Base-by-base conservation (phyloP, 2,113 vertebrate species). In the Thalassarche chlororhynchos region DNA sequence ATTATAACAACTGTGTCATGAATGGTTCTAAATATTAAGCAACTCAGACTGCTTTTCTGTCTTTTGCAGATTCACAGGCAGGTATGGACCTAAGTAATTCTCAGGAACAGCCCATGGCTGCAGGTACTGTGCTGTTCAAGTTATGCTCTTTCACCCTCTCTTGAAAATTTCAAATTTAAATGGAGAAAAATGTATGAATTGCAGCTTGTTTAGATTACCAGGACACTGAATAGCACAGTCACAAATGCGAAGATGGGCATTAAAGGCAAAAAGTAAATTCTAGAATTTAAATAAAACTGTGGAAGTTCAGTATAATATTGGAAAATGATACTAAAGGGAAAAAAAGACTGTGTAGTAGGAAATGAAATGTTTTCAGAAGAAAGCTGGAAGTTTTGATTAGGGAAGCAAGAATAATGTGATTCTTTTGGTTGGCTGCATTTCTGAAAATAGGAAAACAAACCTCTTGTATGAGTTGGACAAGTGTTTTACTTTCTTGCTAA, bases 31-130 rank as follows among this genome's bases (percentile, higher is more conserved):
- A 82, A 62, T 47, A 23, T 14, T 7, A 29, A 76, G 44, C 19
- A 32, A 31, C 77, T 95, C 69, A 36, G 18, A 28, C 17, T 40
- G 51, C 64, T 71, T 72, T 94, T 68, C 52, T 95, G 31, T 96
- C 86, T 87, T 79, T 97, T 98, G 90, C 97, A 98, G 98, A 96
- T 94, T 97, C 94, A 54, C 97, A 97, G 70, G 66, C 95, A 46
- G 89, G 91, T 44, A 91, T 96, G 96, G 98, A 98, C 70, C 96
- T 98, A 71, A 98, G 98, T 90, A 95, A 91, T 61, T 46, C 94
- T 25, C 98, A 98, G 94, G 98, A 98, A 31, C 97, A 97, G 84
- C 72, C 97, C 12, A 5, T 93, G 95, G 82, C 93, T 91, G 72
- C 98, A 98, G 98, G 98, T 98, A 98, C 44, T 3, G 91, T 96